These are phyloP conservation scores for Diogma glabrata DNA, from an alignment of 2,888 invertebrate species.

Conservation along the genomic window DNA sequence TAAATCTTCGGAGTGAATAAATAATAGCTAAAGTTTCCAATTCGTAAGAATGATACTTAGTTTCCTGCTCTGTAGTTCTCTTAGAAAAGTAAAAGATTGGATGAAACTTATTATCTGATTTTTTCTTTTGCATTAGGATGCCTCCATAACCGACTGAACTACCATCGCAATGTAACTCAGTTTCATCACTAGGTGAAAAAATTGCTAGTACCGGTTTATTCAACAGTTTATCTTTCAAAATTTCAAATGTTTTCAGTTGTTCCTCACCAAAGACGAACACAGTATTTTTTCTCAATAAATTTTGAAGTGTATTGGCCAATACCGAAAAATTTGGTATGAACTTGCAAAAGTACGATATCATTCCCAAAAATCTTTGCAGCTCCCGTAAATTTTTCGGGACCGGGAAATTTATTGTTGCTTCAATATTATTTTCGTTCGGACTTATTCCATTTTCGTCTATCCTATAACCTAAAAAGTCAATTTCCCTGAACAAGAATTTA, in stretches of 20 bases:
- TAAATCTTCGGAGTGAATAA: constrained; percentile 14
- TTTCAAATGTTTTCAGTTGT: constrained; percentile 18
- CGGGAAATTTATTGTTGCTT: constrained; percentile 6
- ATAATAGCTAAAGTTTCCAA: constrained; percentile 15
- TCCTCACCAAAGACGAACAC: constrained; percentile 16
- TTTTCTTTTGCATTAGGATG: constrained; percentile 21
- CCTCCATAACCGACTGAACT: constrained; percentile 21
- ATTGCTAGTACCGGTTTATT: constrained; percentile 22
- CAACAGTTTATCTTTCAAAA: too few relatives aligned
- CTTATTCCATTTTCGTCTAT: too few relatives aligned
- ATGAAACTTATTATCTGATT: constrained; percentile 18
- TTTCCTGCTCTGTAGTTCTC: constrained; percentile 6
- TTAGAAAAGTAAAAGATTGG: too few relatives aligned
- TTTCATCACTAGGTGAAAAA: constrained; percentile 19
- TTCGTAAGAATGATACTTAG: constrained; percentile 14
- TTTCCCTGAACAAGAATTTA: too few relatives aligned
- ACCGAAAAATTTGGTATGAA: constrained; percentile 10
- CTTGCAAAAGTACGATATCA: constrained; percentile 13
- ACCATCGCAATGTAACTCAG: constrained; percentile 24
- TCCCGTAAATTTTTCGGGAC: too few relatives aligned
- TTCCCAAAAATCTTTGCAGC: too few relatives aligned
- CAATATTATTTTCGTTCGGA: constrained; percentile 10
- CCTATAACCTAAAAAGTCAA: too few relatives aligned
- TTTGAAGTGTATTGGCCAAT: constrained; percentile 22
- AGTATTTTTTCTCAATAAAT: constrained; percentile 10